A percentile compares a stretch with the other conserved stretches of the same genome.
Evolutionary conservation across 2,113 vertebrate species (phyloP).

Genomic region (Chinchilla lanigera): DNA sequence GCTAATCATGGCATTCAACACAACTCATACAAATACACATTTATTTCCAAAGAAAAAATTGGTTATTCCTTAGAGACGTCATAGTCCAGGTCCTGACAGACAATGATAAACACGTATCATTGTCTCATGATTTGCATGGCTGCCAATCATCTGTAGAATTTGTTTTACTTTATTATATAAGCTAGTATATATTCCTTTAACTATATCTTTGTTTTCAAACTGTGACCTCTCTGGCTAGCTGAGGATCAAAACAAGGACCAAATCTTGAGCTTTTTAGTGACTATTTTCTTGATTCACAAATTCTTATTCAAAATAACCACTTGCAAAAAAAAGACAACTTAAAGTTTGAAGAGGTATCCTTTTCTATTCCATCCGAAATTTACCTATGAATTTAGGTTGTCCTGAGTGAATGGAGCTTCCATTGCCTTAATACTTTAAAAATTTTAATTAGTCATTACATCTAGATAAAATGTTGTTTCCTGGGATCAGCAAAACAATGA

Average conservation of each 20-base stretch:
- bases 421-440: not conserved
- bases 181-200: not conserved
- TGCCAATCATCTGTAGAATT: not conserved
- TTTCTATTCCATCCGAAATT: not conserved
- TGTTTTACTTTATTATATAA: not conserved
- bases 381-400: not conserved
- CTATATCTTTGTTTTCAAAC: not conserved
- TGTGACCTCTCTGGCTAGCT: not conserved
- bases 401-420: not conserved
- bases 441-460: not conserved
- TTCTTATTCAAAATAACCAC: conserved; percentile 22
- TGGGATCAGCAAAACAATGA: not conserved
- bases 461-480: conserved; percentile 2
- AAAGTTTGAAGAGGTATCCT: not conserved
- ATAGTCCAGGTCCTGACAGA: not conserved
- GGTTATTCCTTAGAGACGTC: not conserved
- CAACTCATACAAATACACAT: not conserved
- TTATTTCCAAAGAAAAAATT: not conserved
- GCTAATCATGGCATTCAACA: not conserved
- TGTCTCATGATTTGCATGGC: not conserved
- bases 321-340: not conserved
- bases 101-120: not conserved
- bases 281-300: not conserved
- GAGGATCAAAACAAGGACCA: not conserved
- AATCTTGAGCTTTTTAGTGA: not conserved